These are phyloP conservation scores for Meliscaeva auricollis DNA, from an alignment of 2,888 invertebrate species.

Conservation along the genomic window DNA sequence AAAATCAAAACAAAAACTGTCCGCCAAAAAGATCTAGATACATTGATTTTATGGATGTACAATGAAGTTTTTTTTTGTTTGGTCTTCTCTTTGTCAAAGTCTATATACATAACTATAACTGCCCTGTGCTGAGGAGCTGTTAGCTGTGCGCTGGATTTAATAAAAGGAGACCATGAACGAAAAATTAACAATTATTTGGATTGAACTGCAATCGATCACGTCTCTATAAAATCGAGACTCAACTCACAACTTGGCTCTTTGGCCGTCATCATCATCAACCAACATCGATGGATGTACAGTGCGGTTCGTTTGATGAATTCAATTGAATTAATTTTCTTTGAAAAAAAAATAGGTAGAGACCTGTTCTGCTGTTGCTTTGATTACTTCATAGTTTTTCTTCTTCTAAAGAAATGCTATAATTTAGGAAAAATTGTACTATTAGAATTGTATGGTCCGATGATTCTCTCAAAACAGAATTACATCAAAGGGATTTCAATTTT, in stretches of 20 bases:
- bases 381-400: too few relatives aligned
- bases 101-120: background rate
- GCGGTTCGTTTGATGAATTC: background rate
- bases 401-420: too few relatives aligned
- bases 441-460: too few relatives aligned
- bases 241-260: background rate
- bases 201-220: conserved; percentile 76
- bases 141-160: conserved; percentile 53
- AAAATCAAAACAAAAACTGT: conserved; percentile 3
- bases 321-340: background rate
- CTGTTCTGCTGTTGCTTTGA: too few relatives aligned
- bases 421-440: too few relatives aligned
- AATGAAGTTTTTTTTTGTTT: conserved; percentile 24
- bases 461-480: too few relatives aligned
- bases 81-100: conserved; percentile 42
- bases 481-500: too few relatives aligned
- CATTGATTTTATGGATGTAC: conserved; percentile 17
- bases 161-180: conserved; percentile 73
- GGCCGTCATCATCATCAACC: conserved; percentile 48
- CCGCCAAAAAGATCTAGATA: conserved; percentile 56
- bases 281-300: background rate
- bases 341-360: too few relatives aligned
- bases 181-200: conserved; percentile 72
- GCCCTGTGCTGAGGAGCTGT: conserved; percentile 24
- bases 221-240: conserved; percentile 53